These are phyloP conservation scores for Rattus norvegicus DNA, from an alignment of 2,113 vertebrate species.

Conservation along the genomic window DNA sequence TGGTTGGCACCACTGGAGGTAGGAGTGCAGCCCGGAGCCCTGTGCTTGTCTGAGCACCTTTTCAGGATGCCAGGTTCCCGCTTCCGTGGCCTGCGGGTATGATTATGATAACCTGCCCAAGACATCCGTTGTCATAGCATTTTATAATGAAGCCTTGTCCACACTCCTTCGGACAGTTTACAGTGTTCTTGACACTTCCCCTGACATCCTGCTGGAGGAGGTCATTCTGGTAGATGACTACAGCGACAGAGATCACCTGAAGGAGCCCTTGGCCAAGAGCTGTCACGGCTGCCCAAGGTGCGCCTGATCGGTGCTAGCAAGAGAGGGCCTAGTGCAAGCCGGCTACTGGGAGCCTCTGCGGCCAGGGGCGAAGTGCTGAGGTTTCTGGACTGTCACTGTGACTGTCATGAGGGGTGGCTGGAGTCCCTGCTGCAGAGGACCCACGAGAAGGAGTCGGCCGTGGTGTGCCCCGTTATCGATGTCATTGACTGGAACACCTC, in stretches of 20 bases:
- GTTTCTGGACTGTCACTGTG: conserved; percentile 98
- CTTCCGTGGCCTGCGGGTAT: conserved; percentile 88
- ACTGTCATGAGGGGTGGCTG: conserved; percentile 97
- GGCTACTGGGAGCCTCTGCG: conserved; percentile 93
- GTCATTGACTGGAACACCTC: conserved; percentile 99
- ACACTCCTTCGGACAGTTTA: too few species aligned
- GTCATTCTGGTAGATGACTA: too few species aligned
- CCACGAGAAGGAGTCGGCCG: conserved; percentile 92
- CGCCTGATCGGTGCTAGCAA: conserved; percentile 95
- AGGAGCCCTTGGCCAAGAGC: conserved; percentile 92
- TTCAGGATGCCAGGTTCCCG: conserved; percentile 94
- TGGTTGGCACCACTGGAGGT: conserved; percentile 83
- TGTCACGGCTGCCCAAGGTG: conserved; percentile 93
- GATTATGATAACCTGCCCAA: too few species aligned
- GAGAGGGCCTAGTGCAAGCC: conserved; percentile 97
- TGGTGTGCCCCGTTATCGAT: conserved; percentile 97
- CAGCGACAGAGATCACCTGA: conserved; percentile 90
- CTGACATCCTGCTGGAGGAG: too few species aligned
- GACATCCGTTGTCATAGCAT: too few species aligned
- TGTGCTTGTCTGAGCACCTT: conserved; percentile 91
- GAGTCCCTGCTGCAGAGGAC: conserved; percentile 96
- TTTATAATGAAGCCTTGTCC: too few species aligned
- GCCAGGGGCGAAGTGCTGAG: conserved; percentile 94
- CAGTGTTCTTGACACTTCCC: too few species aligned
- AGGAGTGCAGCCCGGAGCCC: conserved; percentile 88